Evolutionary conservation across 2,113 vertebrate genomes (phyloP), one percentile per base, ranked within the genome.

Genomic region (Megaceryle maxima): DNA sequence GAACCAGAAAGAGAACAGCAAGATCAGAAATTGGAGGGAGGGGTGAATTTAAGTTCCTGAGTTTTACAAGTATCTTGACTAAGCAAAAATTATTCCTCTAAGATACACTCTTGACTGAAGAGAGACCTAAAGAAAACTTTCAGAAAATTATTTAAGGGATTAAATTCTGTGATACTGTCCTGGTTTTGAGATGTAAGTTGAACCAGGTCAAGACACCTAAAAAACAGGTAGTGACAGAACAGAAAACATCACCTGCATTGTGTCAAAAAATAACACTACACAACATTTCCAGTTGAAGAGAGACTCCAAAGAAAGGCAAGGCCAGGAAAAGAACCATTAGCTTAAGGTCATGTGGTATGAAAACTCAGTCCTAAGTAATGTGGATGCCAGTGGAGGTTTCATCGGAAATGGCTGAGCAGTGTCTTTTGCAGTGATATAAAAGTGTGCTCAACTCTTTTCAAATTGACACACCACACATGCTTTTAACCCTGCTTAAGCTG

Each of bases 361-460:
- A 63, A 90, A 55, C 7, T 21, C 67, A 86, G 2, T 26, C 28
- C 26, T 25, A 59, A 63, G 8, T 72, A 21, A 68, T 2, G 6
- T 5, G 26, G n/a, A 53, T 74, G 24, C 37, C 46, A 48, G 15
- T 4, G 11, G 21, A n/a, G 33, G 18, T 79, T 55, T 59, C 26
- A 63, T 18, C 37, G 67, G 66, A 78, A 86, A 53, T 7, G 28
- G 70, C 62, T 67, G 62, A 72, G 35, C 9, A 6, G 53, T 25
- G 31, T 6, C 25, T 15, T 37, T 16, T 69, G 35, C n/a, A 31
- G 10, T 3, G 39, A 55, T 3, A 35, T 0, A 31, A 25, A 67
- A 72, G 39, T 0, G 0, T 5, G n/a, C 11, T 46, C 33, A n/a
- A 43, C 31, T 51, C 55, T 44, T 63, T 76, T 9, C 68, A 60